A percentile compares a stretch with the other conserved stretches of the same genome.
phyloP scores from a whole-genome alignment of 2,797 vertebrate species.

The Artibeus jamaicensis region DNA sequence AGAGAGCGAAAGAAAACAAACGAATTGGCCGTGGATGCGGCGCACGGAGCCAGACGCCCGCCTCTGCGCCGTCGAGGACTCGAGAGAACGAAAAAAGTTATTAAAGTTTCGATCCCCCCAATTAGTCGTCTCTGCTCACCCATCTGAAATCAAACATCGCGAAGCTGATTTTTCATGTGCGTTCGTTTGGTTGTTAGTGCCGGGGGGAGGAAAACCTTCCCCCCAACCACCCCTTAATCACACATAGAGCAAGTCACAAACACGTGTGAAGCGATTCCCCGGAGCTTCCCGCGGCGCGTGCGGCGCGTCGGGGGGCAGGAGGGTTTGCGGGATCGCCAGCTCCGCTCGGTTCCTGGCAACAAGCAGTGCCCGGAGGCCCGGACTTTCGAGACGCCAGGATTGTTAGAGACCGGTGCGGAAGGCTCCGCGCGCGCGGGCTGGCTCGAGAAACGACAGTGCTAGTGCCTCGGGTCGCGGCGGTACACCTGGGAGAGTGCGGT shows the following conservation, averaged over 20 bases:
- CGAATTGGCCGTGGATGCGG: slow-evolving; percentile 77
- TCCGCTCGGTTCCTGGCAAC: neutral
- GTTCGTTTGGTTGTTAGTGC: slow-evolving; percentile 71
- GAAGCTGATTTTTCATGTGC: slow-evolving; percentile 18
- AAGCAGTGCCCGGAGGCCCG: neutral
- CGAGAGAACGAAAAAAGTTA: slow-evolving; percentile 79
- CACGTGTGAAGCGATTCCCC: slow-evolving; percentile 23
- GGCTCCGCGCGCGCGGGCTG: neutral
- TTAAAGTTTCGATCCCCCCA: slow-evolving; percentile 72
- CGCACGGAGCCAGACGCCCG: slow-evolving; percentile 52
- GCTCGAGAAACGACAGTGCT: neutral
- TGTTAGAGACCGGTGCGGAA: neutral
- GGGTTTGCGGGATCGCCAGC: neutral
- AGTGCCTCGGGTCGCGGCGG: neutral
- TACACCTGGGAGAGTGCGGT: neutral
- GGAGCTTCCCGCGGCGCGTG: neutral
- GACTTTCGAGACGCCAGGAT: slow-evolving; percentile 27
- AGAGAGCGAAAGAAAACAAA: slow-evolving; percentile 81
- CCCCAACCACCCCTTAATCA: neutral
- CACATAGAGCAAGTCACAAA: slow-evolving; percentile 1
- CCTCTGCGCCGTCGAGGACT: slow-evolving; percentile 52
- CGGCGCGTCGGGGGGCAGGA: neutral
- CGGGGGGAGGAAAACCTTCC: neutral
- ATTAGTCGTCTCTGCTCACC: slow-evolving; percentile 62
- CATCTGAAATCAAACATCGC: slow-evolving; percentile 38